A percentile compares a stretch with the other conserved stretches of the same genome.
Evolutionary conservation across 2,113 vertebrate genomes (phyloP).

Genomic region (Leptosomus discolor): DNA sequence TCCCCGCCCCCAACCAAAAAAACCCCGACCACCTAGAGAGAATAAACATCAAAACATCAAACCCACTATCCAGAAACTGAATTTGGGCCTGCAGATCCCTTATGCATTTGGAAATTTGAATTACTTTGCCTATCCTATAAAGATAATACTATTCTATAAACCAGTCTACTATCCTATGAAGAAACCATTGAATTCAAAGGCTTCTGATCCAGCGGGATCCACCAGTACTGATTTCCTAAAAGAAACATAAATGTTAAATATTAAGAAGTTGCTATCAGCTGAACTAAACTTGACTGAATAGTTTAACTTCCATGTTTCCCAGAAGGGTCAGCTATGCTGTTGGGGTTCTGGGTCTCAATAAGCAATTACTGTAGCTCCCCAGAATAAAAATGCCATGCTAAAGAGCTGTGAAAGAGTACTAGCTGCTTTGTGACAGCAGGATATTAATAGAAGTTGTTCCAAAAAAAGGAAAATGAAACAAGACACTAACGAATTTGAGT

Average conservation of each 20-base stretch:
- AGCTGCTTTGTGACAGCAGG: not conserved
- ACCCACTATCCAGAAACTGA: not conserved
- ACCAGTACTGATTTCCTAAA: not conserved
- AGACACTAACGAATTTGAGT: not conserved
- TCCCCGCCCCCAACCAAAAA: not conserved
- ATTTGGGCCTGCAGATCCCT: not conserved
- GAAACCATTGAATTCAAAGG: not conserved
- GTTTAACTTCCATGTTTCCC: not conserved
- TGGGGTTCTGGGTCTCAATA: not conserved
- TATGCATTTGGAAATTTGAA: not conserved
- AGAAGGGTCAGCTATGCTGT: not conserved
- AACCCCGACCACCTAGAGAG: not conserved
- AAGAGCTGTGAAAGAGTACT: conserved; percentile 1
- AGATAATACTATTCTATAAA: not conserved
- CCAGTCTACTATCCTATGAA: not conserved
- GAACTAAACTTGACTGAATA: not conserved
- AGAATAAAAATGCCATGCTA: not conserved
- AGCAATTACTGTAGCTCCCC: not conserved
- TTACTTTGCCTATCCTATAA: not conserved
- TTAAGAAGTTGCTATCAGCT: not conserved
- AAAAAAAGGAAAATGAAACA: not conserved
- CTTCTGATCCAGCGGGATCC: not conserved
- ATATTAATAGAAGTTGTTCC: not conserved
- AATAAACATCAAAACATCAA: not conserved
- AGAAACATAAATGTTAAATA: not conserved